A percentile compares a stretch with the other conserved stretches of the same genome.
Conservation (phyloP, 30 jellyfish, hydroid and myxozoan species). For the Clytia hemisphaerica region DNA sequence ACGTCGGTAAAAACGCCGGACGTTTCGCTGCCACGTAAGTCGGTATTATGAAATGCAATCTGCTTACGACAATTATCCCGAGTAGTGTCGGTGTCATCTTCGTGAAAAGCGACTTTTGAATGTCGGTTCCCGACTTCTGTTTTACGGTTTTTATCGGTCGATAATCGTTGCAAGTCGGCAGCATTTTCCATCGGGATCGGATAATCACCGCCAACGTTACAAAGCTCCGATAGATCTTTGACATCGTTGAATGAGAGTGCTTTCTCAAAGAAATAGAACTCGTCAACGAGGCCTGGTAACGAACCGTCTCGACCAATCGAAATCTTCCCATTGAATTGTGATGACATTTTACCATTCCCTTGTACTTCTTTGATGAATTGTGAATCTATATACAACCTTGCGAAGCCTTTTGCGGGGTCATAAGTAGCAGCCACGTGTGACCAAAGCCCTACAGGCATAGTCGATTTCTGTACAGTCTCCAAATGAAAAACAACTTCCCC, state of each 20-base stretch:
- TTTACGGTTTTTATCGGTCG: too few species aligned
- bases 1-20: constrained; percentile 79
- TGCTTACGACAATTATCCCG: constrained; percentile 47
- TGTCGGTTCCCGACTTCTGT: too few species aligned
- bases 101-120: constrained; percentile 40
- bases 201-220: constrained; percentile 63
- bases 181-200: constrained; percentile 96
- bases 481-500: constrained; percentile 67
- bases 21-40: constrained; percentile 82
- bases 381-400: constrained; percentile 71
- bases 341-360: constrained; percentile 85
- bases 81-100: constrained; percentile 14
- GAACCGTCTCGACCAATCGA: constrained; percentile 90
- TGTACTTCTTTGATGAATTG: constrained; percentile 69
- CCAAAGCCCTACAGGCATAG: constrained; percentile 96
- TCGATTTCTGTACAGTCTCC: constrained; percentile 67
- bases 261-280: constrained; percentile 68
- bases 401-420: constrained; percentile 64
- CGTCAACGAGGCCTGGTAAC: constrained; percentile 94
- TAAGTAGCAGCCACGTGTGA: constrained; percentile 94
- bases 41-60: constrained; percentile 77
- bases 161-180: too few species aligned
- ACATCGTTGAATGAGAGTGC: constrained; percentile 65
- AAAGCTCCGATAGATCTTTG: constrained; percentile 79
- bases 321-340: constrained; percentile 77